Conservation (phyloP, 2,113 vertebrate genomes). For the Rhinogobius similis region DNA sequence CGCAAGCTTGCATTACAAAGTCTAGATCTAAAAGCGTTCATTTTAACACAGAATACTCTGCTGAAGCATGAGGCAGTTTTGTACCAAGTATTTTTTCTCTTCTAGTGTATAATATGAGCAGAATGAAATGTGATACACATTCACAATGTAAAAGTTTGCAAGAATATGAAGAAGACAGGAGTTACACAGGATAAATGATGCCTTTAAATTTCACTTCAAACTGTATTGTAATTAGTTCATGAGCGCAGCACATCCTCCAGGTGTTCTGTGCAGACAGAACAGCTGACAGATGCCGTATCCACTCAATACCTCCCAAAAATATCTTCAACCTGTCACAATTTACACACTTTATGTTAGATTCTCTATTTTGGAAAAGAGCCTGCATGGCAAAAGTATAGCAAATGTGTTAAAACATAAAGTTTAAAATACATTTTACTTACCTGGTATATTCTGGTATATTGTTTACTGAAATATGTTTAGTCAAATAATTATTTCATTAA, state of each 20-base stretch:
- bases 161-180: conserved; percentile 1
- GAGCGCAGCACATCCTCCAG: conserved; percentile 23
- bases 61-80: conserved; percentile 26
- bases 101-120: conserved; percentile 28
- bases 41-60: conserved; percentile 12
- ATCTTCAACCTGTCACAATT: conserved; percentile 22
- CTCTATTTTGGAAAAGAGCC: not conserved
- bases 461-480: no score
- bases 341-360: conserved; percentile 1
- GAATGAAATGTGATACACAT: not conserved
- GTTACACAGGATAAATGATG: not conserved
- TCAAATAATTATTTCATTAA: no score
- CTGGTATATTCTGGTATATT: no score
- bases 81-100: conserved; percentile 17
- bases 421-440: no score
- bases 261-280: conserved; percentile 24
- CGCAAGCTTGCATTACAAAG: conserved; percentile 21
- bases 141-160: conserved; percentile 1
- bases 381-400: not conserved
- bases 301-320: conserved; percentile 15
- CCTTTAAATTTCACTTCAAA: conserved; percentile 18
- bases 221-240: conserved; percentile 34
- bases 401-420: no score
- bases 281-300: conserved; percentile 43
- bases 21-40: conserved; percentile 6